Conservation (phyloP, 2,888 invertebrate genomes). For the Zonitis immaculata region DNA sequence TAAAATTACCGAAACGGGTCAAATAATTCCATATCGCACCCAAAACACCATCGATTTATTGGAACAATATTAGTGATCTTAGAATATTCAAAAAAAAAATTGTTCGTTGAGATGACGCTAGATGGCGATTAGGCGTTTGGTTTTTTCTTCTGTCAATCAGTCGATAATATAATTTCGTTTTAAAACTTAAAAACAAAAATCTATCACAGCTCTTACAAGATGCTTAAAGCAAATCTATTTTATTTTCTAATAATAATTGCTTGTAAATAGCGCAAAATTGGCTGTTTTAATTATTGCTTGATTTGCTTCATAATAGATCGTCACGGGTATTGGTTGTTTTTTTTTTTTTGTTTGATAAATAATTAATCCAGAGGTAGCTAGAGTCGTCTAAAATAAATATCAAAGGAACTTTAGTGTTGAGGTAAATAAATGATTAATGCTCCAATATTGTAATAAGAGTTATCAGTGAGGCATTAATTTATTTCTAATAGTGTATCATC, state of each 20-base stretch:
- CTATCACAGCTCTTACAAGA: constrained; percentile 50
- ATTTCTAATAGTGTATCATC: not conserved
- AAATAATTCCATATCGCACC: not conserved
- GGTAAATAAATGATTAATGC: not conserved
- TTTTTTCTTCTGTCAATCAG: too few species aligned
- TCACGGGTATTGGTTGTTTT: too few species aligned
- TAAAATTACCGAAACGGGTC: constrained; percentile 17
- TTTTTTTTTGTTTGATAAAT: not conserved
- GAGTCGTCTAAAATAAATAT: not conserved
- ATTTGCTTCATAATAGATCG: too few species aligned
- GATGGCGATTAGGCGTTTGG: too few species aligned
- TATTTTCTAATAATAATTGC: not conserved
- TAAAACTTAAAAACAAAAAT: constrained; percentile 34
- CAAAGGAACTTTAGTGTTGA: constrained; percentile 1
- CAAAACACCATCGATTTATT: too few species aligned
- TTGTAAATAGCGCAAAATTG: too few species aligned
- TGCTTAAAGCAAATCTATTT: constrained; percentile 36
- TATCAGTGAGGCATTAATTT: not conserved
- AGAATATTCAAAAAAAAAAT: too few species aligned
- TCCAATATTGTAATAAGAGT: too few species aligned
- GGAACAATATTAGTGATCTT: too few species aligned
- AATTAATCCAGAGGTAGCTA: not conserved
- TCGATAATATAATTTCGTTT: not conserved
- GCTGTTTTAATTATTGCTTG: too few species aligned
- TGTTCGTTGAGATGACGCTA: too few species aligned